Base-by-base conservation (phyloP, 2,113 vertebrate genomes). In the Podiceps cristatus region DNA sequence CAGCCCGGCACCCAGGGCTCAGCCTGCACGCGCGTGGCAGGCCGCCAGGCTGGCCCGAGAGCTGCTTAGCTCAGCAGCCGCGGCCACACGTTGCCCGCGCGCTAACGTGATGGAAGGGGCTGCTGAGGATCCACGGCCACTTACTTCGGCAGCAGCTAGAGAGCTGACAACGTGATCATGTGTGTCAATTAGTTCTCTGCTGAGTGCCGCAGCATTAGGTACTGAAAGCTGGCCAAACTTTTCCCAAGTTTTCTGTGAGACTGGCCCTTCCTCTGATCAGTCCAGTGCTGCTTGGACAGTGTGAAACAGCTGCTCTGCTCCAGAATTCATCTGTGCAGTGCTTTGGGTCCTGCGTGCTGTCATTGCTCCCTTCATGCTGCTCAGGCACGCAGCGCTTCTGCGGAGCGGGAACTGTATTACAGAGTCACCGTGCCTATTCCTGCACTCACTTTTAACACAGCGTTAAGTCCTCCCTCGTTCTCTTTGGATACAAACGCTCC, bases 21-120 rank as follows among this genome's bases (percentile, higher is more conserved):
- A 94, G 74, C 18, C 49, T 14, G 69, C 25, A 29, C 1, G 4
- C 18, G 33, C 1, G 6, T 29, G 52, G 66, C 60, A 45, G 17
- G 16, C 33, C 84, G 52, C 83, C 83, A 91, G 75, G 64, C 49
- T 86, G 83, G 44, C 71, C 40, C 1, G 2, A 66, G 42, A 69
- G 42, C 37, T 56, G 53, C 25, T 40, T 58, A 59, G 29, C 64
- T 86, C 94, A 63, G 79, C 68, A 84, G 53, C 66, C 53, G 27
- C 1, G 2, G 29, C 45, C 15, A 10, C 4, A 0, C 22, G 11
- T 16, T 24, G 20, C 50, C 59, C 8, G 3, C 1, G 2, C 2
- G 8, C 42, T 23, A 37, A 42, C 0, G 2, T 4, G 19, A 47
- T n/a, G 28, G 63, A 47, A 29, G 25, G 23, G 15, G 22, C 23